Percentiles rank a stretch among this genome's conserved stretches.
Evolutionary conservation across 2,888 invertebrate genomes (phyloP).

Genomic region (Incurvaria masculella): DNA sequence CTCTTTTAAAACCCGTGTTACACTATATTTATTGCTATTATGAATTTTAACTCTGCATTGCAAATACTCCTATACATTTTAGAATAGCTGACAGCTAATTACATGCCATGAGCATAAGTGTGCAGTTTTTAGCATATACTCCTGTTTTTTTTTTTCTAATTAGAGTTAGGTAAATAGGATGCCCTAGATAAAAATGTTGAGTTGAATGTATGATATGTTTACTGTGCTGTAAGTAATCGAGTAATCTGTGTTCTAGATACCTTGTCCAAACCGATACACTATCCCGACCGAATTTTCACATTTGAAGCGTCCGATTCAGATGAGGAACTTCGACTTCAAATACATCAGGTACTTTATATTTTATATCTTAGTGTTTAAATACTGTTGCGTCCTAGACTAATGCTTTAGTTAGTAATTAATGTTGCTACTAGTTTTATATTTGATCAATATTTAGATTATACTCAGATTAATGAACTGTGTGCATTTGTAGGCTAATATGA

Average conservation of each 20-base stretch:
- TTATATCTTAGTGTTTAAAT: too few relatives aligned
- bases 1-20: too few relatives aligned
- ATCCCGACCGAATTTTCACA: constrained; percentile 50
- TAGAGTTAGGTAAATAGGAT: background rate
- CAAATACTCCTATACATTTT: background rate
- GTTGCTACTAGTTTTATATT: too few relatives aligned
- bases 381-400: too few relatives aligned
- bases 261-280: constrained; percentile 55
- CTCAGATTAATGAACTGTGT: too few relatives aligned
- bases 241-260: constrained; percentile 44
- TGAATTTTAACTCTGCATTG: background rate
- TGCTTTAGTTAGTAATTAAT: too few relatives aligned
- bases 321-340: constrained; percentile 51
- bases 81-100: background rate
- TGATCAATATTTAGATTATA: too few relatives aligned
- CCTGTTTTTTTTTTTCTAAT: background rate
- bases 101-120: background rate
- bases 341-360: constrained; percentile 39
- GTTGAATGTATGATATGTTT: constrained; percentile 4
- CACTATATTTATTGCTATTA: background rate
- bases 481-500: too few relatives aligned
- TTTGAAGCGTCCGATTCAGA: constrained; percentile 51
- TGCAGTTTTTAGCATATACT: background rate
- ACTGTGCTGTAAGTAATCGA: too few relatives aligned
- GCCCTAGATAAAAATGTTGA: constrained; percentile 5